Base-by-base conservation (phyloP, 2,888 invertebrate species). In the Dascillus cervinus region DNA sequence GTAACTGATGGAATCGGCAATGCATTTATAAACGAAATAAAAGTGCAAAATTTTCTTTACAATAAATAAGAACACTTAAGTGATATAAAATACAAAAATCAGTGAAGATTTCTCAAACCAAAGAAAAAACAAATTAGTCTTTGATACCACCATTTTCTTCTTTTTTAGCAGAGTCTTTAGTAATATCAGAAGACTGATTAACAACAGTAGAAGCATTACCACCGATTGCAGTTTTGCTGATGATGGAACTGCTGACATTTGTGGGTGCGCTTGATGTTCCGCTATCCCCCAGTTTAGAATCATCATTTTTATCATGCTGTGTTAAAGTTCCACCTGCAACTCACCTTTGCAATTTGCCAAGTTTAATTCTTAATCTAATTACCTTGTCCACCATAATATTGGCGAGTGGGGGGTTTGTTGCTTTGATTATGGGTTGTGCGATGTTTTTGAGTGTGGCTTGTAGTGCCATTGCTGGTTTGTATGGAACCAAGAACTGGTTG, bases 351-450 rank as follows among this genome's bases (percentile, higher is more conserved):
- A 27, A 27, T 11, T 11, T 27, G 4, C 14, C 13, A n/a, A 2
- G 13, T 1, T 26, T 8, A 17, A 4, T 26, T 13, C 4, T 13
- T 8, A 13, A 3, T 13, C 13, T 13, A 26, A 20, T 34, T 44
- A 46, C 46, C 42, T 46, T 46, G 46, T 22, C 34, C 58, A 31
- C 65, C 59, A 51, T 71, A 72, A 57, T 71, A 72, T 60, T 71
- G 70, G 43, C 70, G 65, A 46, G 57, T 53, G 46, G 60, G 48
- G 46, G 64, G 52, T 58, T 60, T 58, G 56, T 60, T 59, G 38
- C 51, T 54, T 32, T 54, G 53, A 45, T 55, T 62, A n/a, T n/a
- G n/a, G 41, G 55, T 56, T 31, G 53, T 56, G 48, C 55, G 65
- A 57, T 46, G 64, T 53, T 44, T 64, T n/a, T n/a, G n/a, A 51